These are phyloP conservation scores for Alsophila aescularia DNA, from an alignment of 2,888 invertebrate species.

Conservation along the genomic window DNA sequence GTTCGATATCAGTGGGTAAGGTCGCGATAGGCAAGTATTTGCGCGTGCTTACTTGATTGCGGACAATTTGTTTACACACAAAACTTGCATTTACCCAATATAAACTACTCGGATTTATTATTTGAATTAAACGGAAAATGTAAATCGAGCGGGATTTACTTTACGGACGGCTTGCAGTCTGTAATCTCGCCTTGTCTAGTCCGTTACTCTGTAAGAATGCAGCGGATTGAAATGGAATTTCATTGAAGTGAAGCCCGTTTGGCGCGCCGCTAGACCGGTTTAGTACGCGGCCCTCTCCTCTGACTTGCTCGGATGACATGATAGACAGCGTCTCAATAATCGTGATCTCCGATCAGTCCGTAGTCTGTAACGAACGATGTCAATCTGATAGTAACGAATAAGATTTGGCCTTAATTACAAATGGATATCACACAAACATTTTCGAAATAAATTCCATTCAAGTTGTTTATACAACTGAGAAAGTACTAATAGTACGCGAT, in stretches of 20 bases:
- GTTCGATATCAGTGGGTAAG: constrained; percentile 55
- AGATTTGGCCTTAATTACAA: constrained; percentile 37
- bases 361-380: constrained; percentile 34
- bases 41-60: constrained; percentile 27
- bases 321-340: constrained; percentile 68
- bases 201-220: constrained; percentile 82
- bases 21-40: constrained; percentile 55
- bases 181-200: constrained; percentile 61
- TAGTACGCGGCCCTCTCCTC: constrained; percentile 62
- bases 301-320: constrained; percentile 69
- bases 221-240: constrained; percentile 82
- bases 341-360: constrained; percentile 49
- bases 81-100: constrained; percentile 49
- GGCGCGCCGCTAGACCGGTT: constrained; percentile 74
- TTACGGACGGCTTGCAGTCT: constrained; percentile 47
- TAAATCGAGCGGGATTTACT: constrained; percentile 41
- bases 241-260: constrained; percentile 75
- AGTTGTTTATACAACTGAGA: not conserved
- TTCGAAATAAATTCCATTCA: constrained; percentile 27
- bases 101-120: constrained; percentile 42
- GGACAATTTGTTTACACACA: constrained; percentile 47
- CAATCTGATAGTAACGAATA: constrained; percentile 37
- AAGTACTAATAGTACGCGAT: not conserved
- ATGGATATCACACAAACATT: constrained; percentile 26
- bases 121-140: constrained; percentile 34